These are phyloP conservation scores for Habropoda laboriosa DNA, from an alignment of 1,140 invertebrate genomes.

Conservation along the genomic window DNA sequence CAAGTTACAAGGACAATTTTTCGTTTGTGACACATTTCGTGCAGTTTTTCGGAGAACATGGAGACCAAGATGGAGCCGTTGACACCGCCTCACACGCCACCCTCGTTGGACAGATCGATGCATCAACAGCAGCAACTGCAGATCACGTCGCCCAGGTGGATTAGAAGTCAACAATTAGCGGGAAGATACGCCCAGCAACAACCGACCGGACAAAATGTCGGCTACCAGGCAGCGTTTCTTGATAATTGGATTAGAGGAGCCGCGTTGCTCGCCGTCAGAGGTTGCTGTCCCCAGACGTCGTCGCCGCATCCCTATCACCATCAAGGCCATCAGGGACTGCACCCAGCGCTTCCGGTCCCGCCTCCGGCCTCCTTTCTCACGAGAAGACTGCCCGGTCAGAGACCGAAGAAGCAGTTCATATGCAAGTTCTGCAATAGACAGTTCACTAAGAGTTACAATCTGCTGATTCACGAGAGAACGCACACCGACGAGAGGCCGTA, in stretches of 20 bases:
- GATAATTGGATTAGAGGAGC: slow-evolving; percentile 89
- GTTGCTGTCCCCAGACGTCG: slow-evolving; percentile 69
- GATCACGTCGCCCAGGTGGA: slow-evolving; percentile 59
- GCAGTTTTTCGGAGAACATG: neutral
- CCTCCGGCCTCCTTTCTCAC: slow-evolving; percentile 81
- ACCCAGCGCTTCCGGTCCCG: slow-evolving; percentile 81
- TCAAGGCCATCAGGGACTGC: slow-evolving; percentile 65
- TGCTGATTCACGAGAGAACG: slow-evolving; percentile 96
- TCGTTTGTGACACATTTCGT: neutral
- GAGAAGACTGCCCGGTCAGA: slow-evolving; percentile 82
- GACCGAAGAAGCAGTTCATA: slow-evolving; percentile 96
- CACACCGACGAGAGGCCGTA: slow-evolving; percentile 98
- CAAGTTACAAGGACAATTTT: neutral
- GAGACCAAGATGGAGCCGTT: slow-evolving; percentile 80
- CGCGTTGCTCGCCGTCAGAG: slow-evolving; percentile 81
- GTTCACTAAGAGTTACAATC: slow-evolving; percentile 98
- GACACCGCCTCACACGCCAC: slow-evolving; percentile 88
- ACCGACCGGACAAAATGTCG: slow-evolving; percentile 75
- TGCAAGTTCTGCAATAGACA: slow-evolving; percentile 97
- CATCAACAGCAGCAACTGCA: slow-evolving; percentile 50
- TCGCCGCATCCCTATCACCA: slow-evolving; percentile 75
- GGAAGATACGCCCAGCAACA: slow-evolving; percentile 46
- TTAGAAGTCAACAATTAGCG: slow-evolving; percentile 47
- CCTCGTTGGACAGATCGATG: slow-evolving; percentile 78
- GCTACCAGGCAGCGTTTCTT: slow-evolving; percentile 83